These are phyloP conservation scores for Physocephala rufipes DNA, from an alignment of 2,888 invertebrate species.

Conservation along the genomic window DNA sequence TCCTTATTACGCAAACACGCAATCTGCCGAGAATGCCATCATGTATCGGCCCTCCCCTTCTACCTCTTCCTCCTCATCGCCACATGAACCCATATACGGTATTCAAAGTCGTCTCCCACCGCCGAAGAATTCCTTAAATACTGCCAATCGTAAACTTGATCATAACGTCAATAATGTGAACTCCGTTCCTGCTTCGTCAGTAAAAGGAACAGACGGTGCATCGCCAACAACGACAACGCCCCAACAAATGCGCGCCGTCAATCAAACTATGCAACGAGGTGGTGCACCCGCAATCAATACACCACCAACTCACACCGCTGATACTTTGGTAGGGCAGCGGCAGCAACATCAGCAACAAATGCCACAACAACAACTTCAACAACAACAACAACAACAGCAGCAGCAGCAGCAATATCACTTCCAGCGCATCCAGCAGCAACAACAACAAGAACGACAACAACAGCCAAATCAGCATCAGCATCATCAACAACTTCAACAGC, in stretches of 20 bases:
- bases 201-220: constrained; percentile 66
- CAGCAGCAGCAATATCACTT: constrained; percentile 47
- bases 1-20: constrained; percentile 53
- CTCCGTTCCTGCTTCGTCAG: constrained; percentile 30
- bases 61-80: not conserved
- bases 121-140: constrained; percentile 49
- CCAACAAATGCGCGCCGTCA: constrained; percentile 69
- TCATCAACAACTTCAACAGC: constrained; percentile 52
- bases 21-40: constrained; percentile 2
- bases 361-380: constrained; percentile 45
- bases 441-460: constrained; percentile 53
- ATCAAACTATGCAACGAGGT: constrained; percentile 69
- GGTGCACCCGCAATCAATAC: constrained; percentile 43
- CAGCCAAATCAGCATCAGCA: constrained; percentile 37
- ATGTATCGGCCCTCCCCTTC: constrained; percentile 21
- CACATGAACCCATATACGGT: constrained; percentile 38
- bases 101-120: constrained; percentile 54
- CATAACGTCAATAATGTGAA: constrained; percentile 50
- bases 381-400: constrained; percentile 47
- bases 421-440: constrained; percentile 51
- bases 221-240: constrained; percentile 66
- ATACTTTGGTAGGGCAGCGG: constrained; percentile 8
- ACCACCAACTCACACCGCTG: constrained; percentile 46
- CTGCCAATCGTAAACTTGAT: constrained; percentile 73
- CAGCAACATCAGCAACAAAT: constrained; percentile 49